Conservation (phyloP, 2,113 vertebrate genomes). For the Colius striatus region DNA sequence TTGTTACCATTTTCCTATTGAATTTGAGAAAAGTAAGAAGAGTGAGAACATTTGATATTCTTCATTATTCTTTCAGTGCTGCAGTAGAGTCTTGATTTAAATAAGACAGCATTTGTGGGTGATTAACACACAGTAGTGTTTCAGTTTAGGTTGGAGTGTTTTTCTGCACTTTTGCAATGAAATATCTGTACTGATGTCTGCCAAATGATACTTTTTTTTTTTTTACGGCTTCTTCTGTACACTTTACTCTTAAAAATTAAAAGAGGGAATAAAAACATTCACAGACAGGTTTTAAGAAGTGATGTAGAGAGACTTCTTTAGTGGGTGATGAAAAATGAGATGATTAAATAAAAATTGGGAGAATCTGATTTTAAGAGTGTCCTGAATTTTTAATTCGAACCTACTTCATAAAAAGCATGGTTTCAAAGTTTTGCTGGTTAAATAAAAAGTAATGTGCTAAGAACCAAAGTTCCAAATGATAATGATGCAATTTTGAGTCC, state of each 20-base stretch:
- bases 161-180: constrained; percentile 10
- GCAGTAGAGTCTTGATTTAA: constrained; percentile 5
- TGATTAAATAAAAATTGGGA: constrained; percentile 60
- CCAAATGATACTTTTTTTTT: constrained; percentile 17
- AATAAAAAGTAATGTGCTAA: constrained; percentile 89
- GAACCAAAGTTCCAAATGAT: constrained; percentile 91
- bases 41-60: neutral
- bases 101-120: constrained; percentile 7
- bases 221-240: constrained; percentile 10
- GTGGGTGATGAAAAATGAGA: constrained; percentile 64
- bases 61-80: constrained; percentile 21
- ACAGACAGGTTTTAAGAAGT: constrained; percentile 47
- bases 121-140: neutral
- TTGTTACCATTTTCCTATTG: neutral
- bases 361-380: constrained; percentile 63
- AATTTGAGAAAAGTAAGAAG: constrained; percentile 1
- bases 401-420: constrained; percentile 50
- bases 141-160: constrained; percentile 35
- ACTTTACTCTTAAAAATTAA: constrained; percentile 62
- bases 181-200: constrained; percentile 19
- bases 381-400: constrained; percentile 63
- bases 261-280: constrained; percentile 25
- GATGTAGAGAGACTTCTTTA: constrained; percentile 53
- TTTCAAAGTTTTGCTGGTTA: constrained; percentile 83
- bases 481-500: constrained; percentile 94